A percentile compares a stretch with the other conserved stretches of the same genome.
Conservation (phyloP, 2,113 vertebrate species). For the Anoplopoma fimbria region DNA sequence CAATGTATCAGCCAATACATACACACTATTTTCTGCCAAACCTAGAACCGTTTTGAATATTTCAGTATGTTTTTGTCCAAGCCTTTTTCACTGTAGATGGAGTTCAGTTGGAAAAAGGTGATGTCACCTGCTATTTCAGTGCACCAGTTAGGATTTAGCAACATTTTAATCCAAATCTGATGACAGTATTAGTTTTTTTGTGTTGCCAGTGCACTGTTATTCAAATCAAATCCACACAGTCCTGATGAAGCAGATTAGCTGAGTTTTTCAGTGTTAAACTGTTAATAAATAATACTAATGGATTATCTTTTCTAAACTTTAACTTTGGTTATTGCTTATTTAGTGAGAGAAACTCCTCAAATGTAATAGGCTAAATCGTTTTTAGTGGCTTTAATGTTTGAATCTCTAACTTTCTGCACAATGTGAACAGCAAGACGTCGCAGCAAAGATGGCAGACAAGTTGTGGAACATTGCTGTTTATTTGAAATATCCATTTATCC, state of each 20-base stretch:
- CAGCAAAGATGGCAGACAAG: conserved; percentile 16
- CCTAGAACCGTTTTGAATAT: background rate
- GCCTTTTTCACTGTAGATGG: background rate
- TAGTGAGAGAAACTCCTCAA: background rate
- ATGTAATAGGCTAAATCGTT: background rate
- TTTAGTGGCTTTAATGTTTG: background rate
- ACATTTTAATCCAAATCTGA: background rate
- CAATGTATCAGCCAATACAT: too few relatives aligned
- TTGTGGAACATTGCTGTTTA: conserved; percentile 23
- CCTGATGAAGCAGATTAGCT: too few relatives aligned
- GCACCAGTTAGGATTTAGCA: background rate
- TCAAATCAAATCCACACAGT: background rate
- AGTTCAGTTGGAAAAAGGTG: background rate
- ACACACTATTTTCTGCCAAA: background rate
- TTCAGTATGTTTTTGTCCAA: background rate
- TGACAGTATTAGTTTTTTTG: background rate
- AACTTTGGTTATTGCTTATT: background rate
- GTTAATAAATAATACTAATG: background rate
- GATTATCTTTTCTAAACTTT: background rate
- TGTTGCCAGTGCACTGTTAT: background rate
- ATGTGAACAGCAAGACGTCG: conserved; percentile 9
- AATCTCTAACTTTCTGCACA: background rate
- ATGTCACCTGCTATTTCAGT: background rate
- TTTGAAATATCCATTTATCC: conserved; percentile 20
- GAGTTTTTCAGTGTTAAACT: background rate